These are phyloP conservation scores for Alosa sapidissima DNA, from an alignment of 2,797 vertebrate genomes.

Conservation along the genomic window DNA sequence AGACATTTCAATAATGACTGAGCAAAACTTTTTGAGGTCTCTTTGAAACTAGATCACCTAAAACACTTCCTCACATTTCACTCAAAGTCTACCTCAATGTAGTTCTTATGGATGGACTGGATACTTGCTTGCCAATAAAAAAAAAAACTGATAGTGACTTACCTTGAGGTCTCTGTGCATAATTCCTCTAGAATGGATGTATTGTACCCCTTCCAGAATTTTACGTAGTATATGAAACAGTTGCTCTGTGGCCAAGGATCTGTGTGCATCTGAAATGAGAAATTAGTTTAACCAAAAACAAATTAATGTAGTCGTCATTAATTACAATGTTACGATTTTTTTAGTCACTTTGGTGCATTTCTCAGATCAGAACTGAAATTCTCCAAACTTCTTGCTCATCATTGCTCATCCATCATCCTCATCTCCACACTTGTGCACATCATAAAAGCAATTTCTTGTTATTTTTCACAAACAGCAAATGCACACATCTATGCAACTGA, in stretches of 20 bases:
- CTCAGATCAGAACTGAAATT: too few relatives aligned
- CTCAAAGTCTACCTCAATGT: neutral
- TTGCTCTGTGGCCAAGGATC: conserved; percentile 73
- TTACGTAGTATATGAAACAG: conserved; percentile 81
- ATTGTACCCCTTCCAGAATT: conserved; percentile 89
- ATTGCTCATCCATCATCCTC: too few relatives aligned
- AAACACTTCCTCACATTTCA: neutral
- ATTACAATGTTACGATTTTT: too few relatives aligned
- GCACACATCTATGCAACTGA: too few relatives aligned
- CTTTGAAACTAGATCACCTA: neutral
- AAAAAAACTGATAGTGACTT: conserved; percentile 45
- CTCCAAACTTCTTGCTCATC: too few relatives aligned
- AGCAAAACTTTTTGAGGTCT: neutral
- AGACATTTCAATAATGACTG: neutral
- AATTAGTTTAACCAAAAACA: neutral
- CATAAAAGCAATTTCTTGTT: too few relatives aligned
- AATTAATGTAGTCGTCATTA: too few relatives aligned
- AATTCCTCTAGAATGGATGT: conserved; percentile 91
- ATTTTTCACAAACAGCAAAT: too few relatives aligned
- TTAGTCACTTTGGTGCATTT: too few relatives aligned
- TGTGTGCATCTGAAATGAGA: conserved; percentile 74
- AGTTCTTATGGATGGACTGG: neutral
- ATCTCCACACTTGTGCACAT: too few relatives aligned
- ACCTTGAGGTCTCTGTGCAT: conserved; percentile 98
- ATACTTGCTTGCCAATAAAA: neutral